Percentiles rank a stretch among this genome's conserved stretches.
These are phyloP conservation scores for Aramus guarauna DNA, from an alignment of 2,113 vertebrate genomes.

Conservation along the genomic window DNA sequence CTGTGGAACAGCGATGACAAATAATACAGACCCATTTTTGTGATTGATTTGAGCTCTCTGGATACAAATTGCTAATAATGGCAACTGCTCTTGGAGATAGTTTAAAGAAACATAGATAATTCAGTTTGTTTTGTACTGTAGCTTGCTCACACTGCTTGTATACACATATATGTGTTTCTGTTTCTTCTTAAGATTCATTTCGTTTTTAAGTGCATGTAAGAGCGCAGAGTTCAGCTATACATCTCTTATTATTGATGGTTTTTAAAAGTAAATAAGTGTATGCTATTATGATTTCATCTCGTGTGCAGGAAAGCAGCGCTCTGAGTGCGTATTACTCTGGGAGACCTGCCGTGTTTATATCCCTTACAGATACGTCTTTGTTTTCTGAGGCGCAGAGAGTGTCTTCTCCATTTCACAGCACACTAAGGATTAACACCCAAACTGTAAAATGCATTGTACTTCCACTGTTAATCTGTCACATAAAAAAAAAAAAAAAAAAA, in stretches of 20 bases:
- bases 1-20: not conserved
- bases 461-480: not conserved
- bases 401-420: not conserved
- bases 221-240: not conserved
- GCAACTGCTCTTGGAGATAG: not conserved
- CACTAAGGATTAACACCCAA: not conserved
- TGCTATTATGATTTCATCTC: slow-evolving; percentile 1
- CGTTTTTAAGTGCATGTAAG: not conserved
- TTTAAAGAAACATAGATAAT: not conserved
- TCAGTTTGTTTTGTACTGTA: not conserved
- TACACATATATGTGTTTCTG: not conserved
- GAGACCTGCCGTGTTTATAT: not conserved
- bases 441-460: not conserved
- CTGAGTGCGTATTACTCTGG: not conserved
- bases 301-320: not conserved
- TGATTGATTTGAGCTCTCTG: not conserved
- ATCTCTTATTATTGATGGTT: not conserved
- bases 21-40: not conserved
- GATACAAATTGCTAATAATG: not conserved
- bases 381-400: not conserved
- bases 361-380: not conserved
- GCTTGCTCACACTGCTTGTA: not conserved
- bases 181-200: not conserved
- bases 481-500: not conserved
- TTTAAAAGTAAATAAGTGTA: not conserved